phyloP scores from a whole-genome alignment of 2,113 vertebrate genomes.

The Nannospalax galili region DNA sequence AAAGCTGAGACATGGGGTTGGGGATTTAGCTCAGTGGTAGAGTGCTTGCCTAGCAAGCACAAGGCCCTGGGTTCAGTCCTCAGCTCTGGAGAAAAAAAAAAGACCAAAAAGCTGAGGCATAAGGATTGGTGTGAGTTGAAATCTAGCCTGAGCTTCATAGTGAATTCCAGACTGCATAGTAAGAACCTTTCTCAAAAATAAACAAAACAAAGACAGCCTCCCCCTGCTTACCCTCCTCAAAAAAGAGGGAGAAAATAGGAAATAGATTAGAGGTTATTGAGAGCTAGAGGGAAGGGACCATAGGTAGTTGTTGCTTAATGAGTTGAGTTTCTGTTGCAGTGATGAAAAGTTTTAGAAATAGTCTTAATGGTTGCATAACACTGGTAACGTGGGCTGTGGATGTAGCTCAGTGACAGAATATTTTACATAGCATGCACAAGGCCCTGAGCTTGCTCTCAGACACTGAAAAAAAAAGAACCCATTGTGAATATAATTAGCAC shows the following conservation, averaged over 20 bases:
- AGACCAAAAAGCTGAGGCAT: too few relatives aligned
- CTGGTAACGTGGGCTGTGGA: background rate
- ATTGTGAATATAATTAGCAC: background rate
- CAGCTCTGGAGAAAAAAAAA: too few relatives aligned
- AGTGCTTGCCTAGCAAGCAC: too few relatives aligned
- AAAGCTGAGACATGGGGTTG: too few relatives aligned
- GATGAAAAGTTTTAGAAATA: constrained; percentile 36
- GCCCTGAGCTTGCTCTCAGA: too few relatives aligned
- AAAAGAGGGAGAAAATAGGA: background rate
- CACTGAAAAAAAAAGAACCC: background rate
- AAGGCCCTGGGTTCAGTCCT: too few relatives aligned
- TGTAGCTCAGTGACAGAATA: background rate
- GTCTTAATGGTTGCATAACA: background rate
- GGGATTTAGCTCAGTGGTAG: too few relatives aligned
- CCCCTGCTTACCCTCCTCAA: too few relatives aligned
- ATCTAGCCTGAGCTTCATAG: background rate
- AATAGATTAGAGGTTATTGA: background rate
- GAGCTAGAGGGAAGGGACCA: background rate
- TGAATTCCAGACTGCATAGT: too few relatives aligned
- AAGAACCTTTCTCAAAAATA: background rate
- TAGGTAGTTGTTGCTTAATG: background rate
- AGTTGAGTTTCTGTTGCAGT: background rate
- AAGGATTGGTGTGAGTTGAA: too few relatives aligned
- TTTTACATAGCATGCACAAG: background rate
- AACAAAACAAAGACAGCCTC: background rate